Conservation (phyloP, 2,888 invertebrate genomes). For the Nemurella pictetii region DNA sequence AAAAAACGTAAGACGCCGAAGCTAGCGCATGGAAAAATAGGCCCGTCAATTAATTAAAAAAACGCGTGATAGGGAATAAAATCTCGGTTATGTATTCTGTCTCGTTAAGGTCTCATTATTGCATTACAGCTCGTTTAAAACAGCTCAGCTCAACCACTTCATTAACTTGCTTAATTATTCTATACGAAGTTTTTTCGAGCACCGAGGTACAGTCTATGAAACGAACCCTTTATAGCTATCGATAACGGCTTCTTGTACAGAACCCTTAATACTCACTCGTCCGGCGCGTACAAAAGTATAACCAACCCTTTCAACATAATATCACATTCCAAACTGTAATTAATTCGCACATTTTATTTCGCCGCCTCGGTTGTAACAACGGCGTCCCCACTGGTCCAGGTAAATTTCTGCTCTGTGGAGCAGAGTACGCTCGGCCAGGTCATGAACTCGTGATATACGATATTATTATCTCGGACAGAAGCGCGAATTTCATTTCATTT, state of each 20-base stretch:
- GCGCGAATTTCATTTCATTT: constrained; percentile 8
- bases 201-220: too few species aligned
- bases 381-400: too few species aligned
- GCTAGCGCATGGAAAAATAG: neutral
- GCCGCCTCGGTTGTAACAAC: too few species aligned
- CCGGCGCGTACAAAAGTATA: too few species aligned
- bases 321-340: too few species aligned
- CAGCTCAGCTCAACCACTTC: neutral
- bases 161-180: neutral
- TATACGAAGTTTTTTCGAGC: neutral
- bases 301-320: too few species aligned
- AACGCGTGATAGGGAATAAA: neutral
- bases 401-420: neutral
- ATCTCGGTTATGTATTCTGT: neutral
- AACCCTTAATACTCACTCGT: too few species aligned
- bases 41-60: neutral
- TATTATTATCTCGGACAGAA: neutral
- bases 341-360: too few species aligned
- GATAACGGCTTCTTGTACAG: too few species aligned
- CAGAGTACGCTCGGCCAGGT: neutral
- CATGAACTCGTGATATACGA: neutral
- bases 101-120: neutral
- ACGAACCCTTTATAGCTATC: too few species aligned
- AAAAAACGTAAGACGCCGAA: neutral
- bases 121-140: neutral